These are phyloP conservation scores for Euplexia lucipara DNA, from an alignment of 2,888 invertebrate genomes.

Conservation along the genomic window DNA sequence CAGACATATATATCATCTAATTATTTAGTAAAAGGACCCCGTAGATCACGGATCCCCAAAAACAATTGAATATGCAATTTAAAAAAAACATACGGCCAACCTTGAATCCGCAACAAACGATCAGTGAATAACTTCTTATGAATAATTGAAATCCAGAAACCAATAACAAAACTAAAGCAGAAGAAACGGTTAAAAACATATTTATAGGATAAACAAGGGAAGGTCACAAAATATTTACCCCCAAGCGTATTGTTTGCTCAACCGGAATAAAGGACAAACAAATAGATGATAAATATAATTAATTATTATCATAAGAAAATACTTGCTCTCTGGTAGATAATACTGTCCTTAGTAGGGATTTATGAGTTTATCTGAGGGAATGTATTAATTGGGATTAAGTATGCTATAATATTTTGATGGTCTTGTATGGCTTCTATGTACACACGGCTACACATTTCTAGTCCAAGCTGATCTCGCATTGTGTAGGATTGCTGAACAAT, in stretches of 20 bases:
- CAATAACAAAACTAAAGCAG: constrained; percentile 33
- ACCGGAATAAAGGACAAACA: constrained; percentile 36
- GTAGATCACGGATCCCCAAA: not conserved
- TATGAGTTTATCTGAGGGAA: constrained; percentile 33
- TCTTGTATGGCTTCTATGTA: constrained; percentile 16
- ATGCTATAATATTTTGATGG: constrained; percentile 33
- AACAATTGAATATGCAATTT: not conserved
- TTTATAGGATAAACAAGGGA: constrained; percentile 36
- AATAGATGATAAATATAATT: constrained; percentile 49
- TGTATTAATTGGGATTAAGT: constrained; percentile 55
- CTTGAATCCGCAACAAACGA: constrained; percentile 42
- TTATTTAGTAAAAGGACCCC: no score
- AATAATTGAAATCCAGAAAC: constrained; percentile 49
- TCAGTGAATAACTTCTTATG: constrained; percentile 53
- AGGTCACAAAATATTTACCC: constrained; percentile 43
- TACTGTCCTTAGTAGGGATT: constrained; percentile 36
- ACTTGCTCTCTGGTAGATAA: constrained; percentile 39
- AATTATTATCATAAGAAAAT: constrained; percentile 54
- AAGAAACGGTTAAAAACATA: constrained; percentile 37
- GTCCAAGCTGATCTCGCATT: no score
- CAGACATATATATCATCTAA: no score
- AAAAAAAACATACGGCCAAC: constrained; percentile 1
- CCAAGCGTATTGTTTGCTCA: constrained; percentile 45
- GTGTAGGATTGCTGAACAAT: no score
- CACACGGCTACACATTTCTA: no score